A percentile compares a stretch with the other conserved stretches of the same genome.
Evolutionary conservation across 37 sponge, comb jelly and placozoan genomes (phyloP).

Genomic region (Beroe forskalii): DNA sequence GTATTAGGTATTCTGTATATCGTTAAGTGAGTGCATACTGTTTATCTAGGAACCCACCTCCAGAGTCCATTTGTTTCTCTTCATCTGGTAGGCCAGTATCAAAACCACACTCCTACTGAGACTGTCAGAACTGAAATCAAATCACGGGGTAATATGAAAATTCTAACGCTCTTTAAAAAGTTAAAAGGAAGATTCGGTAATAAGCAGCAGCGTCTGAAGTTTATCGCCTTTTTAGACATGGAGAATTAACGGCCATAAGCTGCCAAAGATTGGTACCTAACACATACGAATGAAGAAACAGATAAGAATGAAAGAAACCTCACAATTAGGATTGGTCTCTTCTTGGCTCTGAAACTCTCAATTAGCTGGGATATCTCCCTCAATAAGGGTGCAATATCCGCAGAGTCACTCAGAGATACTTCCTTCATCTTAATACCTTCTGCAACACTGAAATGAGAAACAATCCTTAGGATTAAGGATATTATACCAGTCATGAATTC

Average conservation of each 20-base stretch:
- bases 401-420: background rate
- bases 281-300: too few species aligned
- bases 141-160: too few species aligned
- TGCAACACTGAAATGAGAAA: slow-evolving; percentile 18
- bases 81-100: slow-evolving; percentile 79
- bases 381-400: background rate
- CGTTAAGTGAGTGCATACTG: background rate
- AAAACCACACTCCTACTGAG: slow-evolving; percentile 73
- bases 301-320: background rate
- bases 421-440: slow-evolving; percentile 1
- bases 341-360: slow-evolving; percentile 52
- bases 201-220: too few species aligned
- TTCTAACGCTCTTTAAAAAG: too few species aligned
- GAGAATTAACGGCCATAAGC: too few species aligned
- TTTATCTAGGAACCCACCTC: slow-evolving; percentile 68
- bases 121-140: slow-evolving; percentile 62
- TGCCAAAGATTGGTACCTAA: too few species aligned
- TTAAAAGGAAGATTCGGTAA: too few species aligned
- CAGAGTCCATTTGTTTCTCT: slow-evolving; percentile 72
- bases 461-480: too few species aligned
- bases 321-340: slow-evolving; percentile 34
- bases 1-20: background rate
- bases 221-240: too few species aligned
- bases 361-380: slow-evolving; percentile 54
- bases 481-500: too few species aligned